A percentile compares a stretch with the other conserved stretches of the same genome.
Evolutionary conservation across 2,797 vertebrate genomes (phyloP).

Genomic region (Catostomus latipinnis): DNA sequence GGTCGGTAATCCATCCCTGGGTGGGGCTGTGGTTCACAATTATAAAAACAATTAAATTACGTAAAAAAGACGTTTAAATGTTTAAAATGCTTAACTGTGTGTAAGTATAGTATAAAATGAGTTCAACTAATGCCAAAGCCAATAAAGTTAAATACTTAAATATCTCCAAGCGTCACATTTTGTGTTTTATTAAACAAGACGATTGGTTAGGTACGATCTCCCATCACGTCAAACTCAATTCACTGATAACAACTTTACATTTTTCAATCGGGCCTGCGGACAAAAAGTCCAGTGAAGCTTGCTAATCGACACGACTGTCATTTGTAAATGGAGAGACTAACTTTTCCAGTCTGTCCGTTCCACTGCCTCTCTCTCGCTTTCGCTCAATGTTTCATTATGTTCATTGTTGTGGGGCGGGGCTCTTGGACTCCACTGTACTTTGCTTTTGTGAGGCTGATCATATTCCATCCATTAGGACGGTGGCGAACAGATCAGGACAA

Average conservation of each 20-base stretch:
- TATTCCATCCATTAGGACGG: slow-evolving; percentile 32
- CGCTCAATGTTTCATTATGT: slow-evolving; percentile 47
- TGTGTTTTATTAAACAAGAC: too few species aligned
- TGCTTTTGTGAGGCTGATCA: slow-evolving; percentile 42
- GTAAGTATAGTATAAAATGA: too few species aligned
- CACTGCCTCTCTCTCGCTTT: slow-evolving; percentile 15
- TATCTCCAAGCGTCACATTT: too few species aligned
- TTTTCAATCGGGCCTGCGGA: slow-evolving; percentile 68
- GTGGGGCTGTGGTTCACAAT: too few species aligned
- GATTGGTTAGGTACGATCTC: neutral
- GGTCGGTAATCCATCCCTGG: too few species aligned
- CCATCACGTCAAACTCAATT: neutral
- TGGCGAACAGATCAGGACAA: slow-evolving; percentile 38
- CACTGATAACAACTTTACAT: too few species aligned
- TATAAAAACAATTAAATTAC: too few species aligned
- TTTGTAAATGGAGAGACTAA: slow-evolving; percentile 70
- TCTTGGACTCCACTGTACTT: slow-evolving; percentile 39
- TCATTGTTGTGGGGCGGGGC: slow-evolving; percentile 43
- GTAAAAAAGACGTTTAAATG: too few species aligned
- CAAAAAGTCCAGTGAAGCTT: slow-evolving; percentile 83
- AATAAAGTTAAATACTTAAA: too few species aligned
- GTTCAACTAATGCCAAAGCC: too few species aligned
- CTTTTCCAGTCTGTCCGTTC: slow-evolving; percentile 73
- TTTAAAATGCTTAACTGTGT: too few species aligned
- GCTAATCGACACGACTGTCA: slow-evolving; percentile 81